phyloP scores from a whole-genome alignment of 2,888 invertebrate species.

The Drosophila eohydei region DNA sequence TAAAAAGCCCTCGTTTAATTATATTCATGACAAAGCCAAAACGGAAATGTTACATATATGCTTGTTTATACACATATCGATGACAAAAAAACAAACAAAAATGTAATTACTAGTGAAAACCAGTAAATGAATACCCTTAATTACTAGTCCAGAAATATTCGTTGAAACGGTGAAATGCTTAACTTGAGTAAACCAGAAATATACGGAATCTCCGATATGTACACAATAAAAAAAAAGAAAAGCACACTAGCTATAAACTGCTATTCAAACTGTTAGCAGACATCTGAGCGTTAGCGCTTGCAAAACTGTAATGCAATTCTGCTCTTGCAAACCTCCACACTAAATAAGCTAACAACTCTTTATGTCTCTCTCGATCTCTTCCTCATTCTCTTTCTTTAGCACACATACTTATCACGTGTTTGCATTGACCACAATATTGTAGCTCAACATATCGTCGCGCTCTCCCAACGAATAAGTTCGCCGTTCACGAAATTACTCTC shows the following conservation, averaged over 20 bases:
- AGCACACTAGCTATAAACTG: neutral
- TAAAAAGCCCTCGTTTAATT: conserved; percentile 9
- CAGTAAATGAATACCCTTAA: neutral
- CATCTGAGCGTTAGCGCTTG: neutral
- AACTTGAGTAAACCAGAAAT: conserved; percentile 11
- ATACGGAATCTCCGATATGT: neutral
- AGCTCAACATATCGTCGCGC: conserved; percentile 52
- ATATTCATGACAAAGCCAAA: conserved; percentile 8
- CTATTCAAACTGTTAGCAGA: conserved; percentile 7
- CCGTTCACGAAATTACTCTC: conserved; percentile 22
- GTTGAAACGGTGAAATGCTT: neutral
- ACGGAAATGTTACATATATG: conserved; percentile 13
- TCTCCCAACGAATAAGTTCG: conserved; percentile 7
- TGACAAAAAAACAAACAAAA: neutral
- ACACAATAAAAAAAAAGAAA: neutral
- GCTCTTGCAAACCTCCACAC: neutral
- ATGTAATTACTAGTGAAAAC: conserved; percentile 2
- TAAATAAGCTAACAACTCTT: conserved; percentile 18
- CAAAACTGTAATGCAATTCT: conserved; percentile 11
- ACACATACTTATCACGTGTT: conserved; percentile 60
- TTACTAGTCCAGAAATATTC: neutral
- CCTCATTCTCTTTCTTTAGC: conserved; percentile 26
- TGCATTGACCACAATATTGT: conserved; percentile 41
- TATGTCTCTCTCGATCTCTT: conserved; percentile 10
- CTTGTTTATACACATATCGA: neutral